These are phyloP conservation scores for Nycteola revayana DNA, from an alignment of 2,888 invertebrate species.

Conservation along the genomic window DNA sequence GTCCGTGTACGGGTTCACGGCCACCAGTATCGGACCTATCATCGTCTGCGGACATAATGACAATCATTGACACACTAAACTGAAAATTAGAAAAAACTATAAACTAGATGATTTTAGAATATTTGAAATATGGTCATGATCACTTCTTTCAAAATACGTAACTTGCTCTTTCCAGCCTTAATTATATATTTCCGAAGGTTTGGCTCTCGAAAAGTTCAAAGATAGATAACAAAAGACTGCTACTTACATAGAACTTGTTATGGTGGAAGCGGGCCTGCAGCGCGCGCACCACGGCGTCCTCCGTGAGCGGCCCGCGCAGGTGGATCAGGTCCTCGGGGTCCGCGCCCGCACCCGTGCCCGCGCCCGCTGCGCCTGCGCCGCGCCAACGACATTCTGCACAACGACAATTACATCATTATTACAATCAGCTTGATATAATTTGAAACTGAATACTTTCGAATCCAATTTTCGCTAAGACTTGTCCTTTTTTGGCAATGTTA, in stretches of 20 bases:
- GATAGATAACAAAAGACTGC: no score
- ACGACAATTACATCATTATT: background rate
- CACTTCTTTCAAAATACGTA: no score
- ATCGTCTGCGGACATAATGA: no score
- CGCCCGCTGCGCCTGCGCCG: conserved; percentile 38
- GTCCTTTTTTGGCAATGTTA: no score
- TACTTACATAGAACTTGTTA: conserved; percentile 94
- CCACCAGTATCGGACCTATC: conserved; percentile 94
- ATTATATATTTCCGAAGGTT: no score
- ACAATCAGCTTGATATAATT: conserved; percentile 3
- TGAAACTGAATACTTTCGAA: no score
- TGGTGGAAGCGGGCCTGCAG: conserved; percentile 94
- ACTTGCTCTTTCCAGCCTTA: no score
- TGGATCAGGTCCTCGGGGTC: conserved; percentile 95
- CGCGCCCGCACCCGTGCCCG: conserved; percentile 24
- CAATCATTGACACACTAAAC: conserved; percentile 33
- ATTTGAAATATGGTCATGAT: no score
- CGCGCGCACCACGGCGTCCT: conserved; percentile 95
- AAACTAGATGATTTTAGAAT: no score
- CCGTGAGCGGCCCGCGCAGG: conserved; percentile 94
- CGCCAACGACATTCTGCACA: conserved; percentile 48
- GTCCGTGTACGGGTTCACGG: conserved; percentile 94
- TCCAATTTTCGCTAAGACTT: no score
- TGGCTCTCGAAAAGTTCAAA: no score
- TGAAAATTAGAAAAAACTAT: no score